phyloP scores from a whole-genome alignment of 2,888 invertebrate genomes.

The Galeruca laticollis region DNA sequence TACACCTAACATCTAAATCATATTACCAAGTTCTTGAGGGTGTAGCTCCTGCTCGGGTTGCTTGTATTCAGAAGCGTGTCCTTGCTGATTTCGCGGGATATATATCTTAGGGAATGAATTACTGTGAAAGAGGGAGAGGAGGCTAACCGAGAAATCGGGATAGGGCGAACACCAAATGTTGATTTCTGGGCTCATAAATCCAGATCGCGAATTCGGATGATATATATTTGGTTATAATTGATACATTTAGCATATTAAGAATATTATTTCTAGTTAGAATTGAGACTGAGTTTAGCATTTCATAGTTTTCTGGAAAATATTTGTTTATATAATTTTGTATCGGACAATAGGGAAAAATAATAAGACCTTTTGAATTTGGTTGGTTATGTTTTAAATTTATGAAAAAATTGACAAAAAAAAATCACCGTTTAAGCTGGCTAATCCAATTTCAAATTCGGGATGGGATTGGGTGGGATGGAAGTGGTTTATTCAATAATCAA shows the following conservation, averaged over 20 bases:
- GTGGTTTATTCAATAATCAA: too few species aligned
- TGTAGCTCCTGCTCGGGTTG: slow-evolving; percentile 52
- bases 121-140: slow-evolving; percentile 17
- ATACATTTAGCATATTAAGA: not conserved
- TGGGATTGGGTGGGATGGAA: too few species aligned
- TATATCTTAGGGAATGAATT: slow-evolving; percentile 37
- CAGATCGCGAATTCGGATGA: slow-evolving; percentile 1
- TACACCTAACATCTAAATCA: slow-evolving; percentile 66
- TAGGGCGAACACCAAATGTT: slow-evolving; percentile 15
- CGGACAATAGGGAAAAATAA: too few species aligned
- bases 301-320: too few species aligned
- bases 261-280: not conserved
- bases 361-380: too few species aligned
- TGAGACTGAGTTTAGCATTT: too few species aligned
- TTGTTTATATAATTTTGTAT: too few species aligned
- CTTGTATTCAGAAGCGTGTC: slow-evolving; percentile 50
- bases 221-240: not conserved
- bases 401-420: too few species aligned
- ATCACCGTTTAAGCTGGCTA: too few species aligned
- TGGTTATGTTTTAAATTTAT: too few species aligned
- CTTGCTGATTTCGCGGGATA: slow-evolving; percentile 50
- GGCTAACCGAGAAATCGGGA: slow-evolving; percentile 22
- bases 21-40: slow-evolving; percentile 59
- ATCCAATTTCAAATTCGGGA: too few species aligned
- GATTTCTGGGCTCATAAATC: slow-evolving; percentile 14